Conservation (phyloP, 2,113 vertebrate species). For the Larimichthys polyactis region DNA sequence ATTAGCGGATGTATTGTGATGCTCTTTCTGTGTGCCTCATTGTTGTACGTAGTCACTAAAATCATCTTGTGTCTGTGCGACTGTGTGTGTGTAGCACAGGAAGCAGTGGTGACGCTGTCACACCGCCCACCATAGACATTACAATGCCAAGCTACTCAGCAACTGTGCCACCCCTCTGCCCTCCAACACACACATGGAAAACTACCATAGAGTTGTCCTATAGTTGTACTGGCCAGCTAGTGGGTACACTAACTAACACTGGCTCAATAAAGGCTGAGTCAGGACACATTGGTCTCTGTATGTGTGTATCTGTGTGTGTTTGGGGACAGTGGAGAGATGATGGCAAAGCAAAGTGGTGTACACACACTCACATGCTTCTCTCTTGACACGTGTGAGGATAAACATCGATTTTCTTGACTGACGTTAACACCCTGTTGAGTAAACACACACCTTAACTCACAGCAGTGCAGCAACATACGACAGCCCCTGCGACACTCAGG, state of each 20-base stretch:
- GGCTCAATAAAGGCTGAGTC: conserved; percentile 68
- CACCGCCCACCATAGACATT: conserved; percentile 62
- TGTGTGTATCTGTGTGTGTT: conserved; percentile 69
- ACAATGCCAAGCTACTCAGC: conserved; percentile 49
- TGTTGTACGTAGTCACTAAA: conserved; percentile 55
- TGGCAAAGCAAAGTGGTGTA: conserved; percentile 78
- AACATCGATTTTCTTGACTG: conserved; percentile 76
- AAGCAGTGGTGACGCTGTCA: conserved; percentile 72
- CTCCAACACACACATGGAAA: conserved; percentile 66
- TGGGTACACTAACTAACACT: conserved; percentile 24
- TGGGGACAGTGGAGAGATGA: conserved; percentile 74
- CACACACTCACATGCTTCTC: conserved; percentile 54
- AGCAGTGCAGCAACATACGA: conserved; percentile 15
- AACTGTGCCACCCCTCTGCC: conserved; percentile 25
- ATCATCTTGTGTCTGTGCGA: conserved; percentile 39
- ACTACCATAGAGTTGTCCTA: conserved; percentile 52
- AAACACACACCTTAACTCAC: conserved; percentile 69
- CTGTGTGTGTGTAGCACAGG: conserved; percentile 47
- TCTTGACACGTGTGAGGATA: conserved; percentile 75
- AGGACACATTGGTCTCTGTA: conserved; percentile 43
- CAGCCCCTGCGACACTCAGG: conserved; percentile 38
- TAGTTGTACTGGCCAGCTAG: conserved; percentile 43
- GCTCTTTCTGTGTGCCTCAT: conserved; percentile 44
- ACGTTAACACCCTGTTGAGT: conserved; percentile 80
- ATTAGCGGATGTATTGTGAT: conserved; percentile 64